These are phyloP conservation scores for Tetranychus truncatus DNA, from an alignment of 2,888 invertebrate species.

Conservation along the genomic window DNA sequence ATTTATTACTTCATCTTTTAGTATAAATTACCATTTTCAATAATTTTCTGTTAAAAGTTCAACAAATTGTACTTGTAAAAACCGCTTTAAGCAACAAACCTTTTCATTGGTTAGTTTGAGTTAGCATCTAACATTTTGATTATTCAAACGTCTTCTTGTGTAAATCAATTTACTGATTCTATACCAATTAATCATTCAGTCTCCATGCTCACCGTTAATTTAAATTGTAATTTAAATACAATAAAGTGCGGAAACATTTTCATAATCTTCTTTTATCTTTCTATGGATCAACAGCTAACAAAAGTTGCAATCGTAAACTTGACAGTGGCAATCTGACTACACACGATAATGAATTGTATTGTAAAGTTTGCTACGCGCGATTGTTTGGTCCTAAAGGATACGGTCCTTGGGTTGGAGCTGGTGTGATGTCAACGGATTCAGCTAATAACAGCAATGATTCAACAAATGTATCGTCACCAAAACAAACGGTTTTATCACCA, in stretches of 20 bases:
- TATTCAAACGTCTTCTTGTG: too few species aligned
- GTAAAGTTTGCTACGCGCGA: slow-evolving; percentile 35
- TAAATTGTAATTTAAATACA: neutral
- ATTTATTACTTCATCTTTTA: too few species aligned
- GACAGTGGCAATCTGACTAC: slow-evolving; percentile 36
- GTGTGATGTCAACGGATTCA: slow-evolving; percentile 36
- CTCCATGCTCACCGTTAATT: too few species aligned
- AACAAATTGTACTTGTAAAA: too few species aligned
- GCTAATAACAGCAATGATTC: slow-evolving; percentile 23
- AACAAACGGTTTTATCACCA: slow-evolving; percentile 31
- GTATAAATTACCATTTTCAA: too few species aligned
- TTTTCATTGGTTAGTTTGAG: too few species aligned
- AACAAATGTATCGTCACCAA: slow-evolving; percentile 30
- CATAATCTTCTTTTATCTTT: neutral
- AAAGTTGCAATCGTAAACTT: slow-evolving; percentile 35
- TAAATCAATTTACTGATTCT: too few species aligned
- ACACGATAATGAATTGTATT: slow-evolving; percentile 36
- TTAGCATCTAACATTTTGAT: too few species aligned
- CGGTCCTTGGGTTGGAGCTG: slow-evolving; percentile 35
- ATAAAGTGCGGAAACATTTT: neutral
- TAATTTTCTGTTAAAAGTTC: too few species aligned
- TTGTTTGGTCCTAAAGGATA: slow-evolving; percentile 36
- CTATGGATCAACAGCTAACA: slow-evolving; percentile 22
- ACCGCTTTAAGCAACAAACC: too few species aligned
- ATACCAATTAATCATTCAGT: too few species aligned